phyloP scores from a whole-genome alignment of 2,888 invertebrate genomes.

The Drosophila differens region DNA sequence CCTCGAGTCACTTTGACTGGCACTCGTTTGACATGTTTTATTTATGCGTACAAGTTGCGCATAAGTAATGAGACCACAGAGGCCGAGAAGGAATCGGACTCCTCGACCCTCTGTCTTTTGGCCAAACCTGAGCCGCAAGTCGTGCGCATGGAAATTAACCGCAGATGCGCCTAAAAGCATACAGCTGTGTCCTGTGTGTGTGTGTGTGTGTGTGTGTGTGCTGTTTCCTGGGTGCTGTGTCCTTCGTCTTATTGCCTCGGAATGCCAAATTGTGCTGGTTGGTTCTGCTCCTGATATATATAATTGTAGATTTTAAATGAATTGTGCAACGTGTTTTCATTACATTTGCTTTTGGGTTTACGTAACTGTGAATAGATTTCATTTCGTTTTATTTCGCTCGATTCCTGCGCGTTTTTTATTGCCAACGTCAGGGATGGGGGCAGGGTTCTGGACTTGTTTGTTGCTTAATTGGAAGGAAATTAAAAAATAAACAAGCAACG shows the following conservation, averaged over 20 bases:
- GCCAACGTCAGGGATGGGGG: conserved; percentile 35
- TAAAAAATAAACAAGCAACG: conserved; percentile 80
- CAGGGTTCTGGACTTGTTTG: conserved; percentile 67
- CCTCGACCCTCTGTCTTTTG: neutral
- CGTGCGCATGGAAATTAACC: conserved; percentile 68
- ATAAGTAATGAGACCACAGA: conserved; percentile 68
- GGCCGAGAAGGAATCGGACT: conserved; percentile 23
- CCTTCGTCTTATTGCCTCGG: conserved; percentile 7
- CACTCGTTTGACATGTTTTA: conserved; percentile 76
- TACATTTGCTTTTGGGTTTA: conserved; percentile 56
- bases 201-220: neutral
- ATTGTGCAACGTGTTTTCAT: conserved; percentile 70
- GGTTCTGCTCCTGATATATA: conserved; percentile 1
- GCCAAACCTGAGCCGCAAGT: conserved; percentile 38
- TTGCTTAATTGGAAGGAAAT: conserved; percentile 82
- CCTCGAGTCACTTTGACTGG: conserved; percentile 51
- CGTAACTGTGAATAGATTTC: conserved; percentile 48
- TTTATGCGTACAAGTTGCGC: conserved; percentile 81
- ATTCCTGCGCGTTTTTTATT: conserved; percentile 59
- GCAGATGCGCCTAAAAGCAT: conserved; percentile 64
- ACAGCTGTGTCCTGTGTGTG: conserved; percentile 41
- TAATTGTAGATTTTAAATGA: conserved; percentile 63
- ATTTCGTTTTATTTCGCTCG: conserved; percentile 53
- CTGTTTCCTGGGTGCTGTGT: neutral
- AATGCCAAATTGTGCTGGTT: conserved; percentile 42